Conservation (phyloP, 2,888 invertebrate species). For the Anoplius nigerrimus region DNA sequence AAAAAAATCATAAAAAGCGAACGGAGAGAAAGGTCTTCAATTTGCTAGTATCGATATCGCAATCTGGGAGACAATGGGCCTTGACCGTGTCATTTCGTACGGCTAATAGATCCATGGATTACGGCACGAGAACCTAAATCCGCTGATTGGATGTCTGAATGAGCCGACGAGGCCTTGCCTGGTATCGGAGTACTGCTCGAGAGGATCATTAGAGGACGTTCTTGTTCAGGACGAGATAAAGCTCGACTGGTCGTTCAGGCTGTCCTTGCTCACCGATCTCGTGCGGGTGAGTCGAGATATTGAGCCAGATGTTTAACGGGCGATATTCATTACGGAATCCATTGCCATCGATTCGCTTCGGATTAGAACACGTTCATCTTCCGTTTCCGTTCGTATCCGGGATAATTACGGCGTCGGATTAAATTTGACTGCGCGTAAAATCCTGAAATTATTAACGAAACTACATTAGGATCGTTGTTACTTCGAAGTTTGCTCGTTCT, state of each 20-base stretch:
- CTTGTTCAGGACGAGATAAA: conserved; percentile 92
- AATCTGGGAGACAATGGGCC: neutral
- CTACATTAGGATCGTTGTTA: too few relatives aligned
- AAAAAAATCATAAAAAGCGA: too few relatives aligned
- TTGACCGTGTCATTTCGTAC: neutral
- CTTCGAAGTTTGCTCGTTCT: too few relatives aligned
- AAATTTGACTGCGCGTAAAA: too few relatives aligned
- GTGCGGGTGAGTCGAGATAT: conserved; percentile 81
- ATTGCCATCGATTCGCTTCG: too few relatives aligned
- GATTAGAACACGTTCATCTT: too few relatives aligned
- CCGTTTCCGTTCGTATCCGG: too few relatives aligned
- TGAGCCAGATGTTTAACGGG: too few relatives aligned
- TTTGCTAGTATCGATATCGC: neutral
- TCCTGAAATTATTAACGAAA: too few relatives aligned
- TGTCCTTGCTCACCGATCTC: conserved; percentile 94
- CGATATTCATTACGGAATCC: too few relatives aligned
- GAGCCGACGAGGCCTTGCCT: conserved; percentile 87
- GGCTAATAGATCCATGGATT: conserved; percentile 83
- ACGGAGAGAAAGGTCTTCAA: too few relatives aligned
- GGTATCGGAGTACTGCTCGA: conserved; percentile 91
- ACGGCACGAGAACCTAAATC: conserved; percentile 93
- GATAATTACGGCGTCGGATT: too few relatives aligned
- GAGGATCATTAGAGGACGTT: conserved; percentile 92
- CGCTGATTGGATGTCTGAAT: conserved; percentile 89
- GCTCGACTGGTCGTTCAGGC: conserved; percentile 96